Evolutionary conservation across 2,888 invertebrate species (phyloP).

Genomic region (Diploptera punctata): DNA sequence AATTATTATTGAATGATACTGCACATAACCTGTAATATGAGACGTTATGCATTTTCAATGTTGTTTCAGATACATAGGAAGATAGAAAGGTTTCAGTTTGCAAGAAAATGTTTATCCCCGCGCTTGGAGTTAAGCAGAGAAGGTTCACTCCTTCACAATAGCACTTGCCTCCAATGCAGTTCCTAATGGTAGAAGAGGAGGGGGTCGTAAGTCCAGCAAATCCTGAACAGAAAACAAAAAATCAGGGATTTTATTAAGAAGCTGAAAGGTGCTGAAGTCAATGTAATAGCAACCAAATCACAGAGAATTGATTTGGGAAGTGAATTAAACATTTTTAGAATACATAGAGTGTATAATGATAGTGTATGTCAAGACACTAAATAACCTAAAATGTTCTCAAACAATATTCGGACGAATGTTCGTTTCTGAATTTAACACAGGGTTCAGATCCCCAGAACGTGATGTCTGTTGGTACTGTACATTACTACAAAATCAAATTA

Average conservation of each 20-base stretch:
- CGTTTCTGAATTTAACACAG: neutral
- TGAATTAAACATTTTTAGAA: neutral
- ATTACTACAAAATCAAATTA: neutral
- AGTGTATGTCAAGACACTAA: neutral
- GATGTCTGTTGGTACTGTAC: neutral
- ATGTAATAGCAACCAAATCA: neutral
- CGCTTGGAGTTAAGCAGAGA: neutral
- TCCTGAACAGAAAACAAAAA: neutral
- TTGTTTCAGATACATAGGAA: neutral
- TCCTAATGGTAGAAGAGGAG: neutral
- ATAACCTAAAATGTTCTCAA: neutral
- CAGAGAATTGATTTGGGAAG: neutral
- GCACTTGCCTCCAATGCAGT: neutral
- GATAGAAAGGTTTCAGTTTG: neutral
- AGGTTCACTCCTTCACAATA: neutral
- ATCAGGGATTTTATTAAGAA: neutral
- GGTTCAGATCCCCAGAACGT: neutral
- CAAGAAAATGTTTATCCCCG: neutral
- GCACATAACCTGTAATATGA: neutral
- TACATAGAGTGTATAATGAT: neutral
- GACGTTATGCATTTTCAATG: neutral
- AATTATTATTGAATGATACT: neutral
- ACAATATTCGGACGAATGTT: no score
- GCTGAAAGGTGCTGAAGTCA: neutral
- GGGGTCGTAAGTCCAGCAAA: neutral